A percentile compares a stretch with the other conserved stretches of the same genome.
Conservation (phyloP, 2,113 vertebrate genomes). For the Callopanchax toddi region DNA sequence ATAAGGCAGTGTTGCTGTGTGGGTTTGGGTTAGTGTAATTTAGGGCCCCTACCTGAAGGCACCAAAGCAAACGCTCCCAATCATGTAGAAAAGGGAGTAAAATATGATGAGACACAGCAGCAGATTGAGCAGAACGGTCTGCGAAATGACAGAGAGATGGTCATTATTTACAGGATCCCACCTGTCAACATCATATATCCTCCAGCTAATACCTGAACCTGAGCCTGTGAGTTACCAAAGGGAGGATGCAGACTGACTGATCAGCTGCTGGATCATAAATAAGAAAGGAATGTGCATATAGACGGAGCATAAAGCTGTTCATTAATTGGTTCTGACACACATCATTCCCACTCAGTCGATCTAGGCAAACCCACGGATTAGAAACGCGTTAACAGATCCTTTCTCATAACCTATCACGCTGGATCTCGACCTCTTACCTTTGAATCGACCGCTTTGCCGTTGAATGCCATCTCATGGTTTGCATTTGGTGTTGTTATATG, state of each 20-base stretch:
- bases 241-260: not conserved
- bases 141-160: not conserved
- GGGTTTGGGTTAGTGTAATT: constrained; percentile 25
- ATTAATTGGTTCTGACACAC: not conserved
- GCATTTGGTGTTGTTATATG: not conserved
- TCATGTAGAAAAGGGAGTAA: constrained; percentile 84
- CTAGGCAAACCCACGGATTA: not conserved
- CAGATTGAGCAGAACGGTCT: constrained; percentile 83
- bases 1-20: not conserved
- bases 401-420: not conserved
- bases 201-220: constrained; percentile 1
- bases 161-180: not conserved
- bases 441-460: constrained; percentile 71
- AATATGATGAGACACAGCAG: constrained; percentile 83
- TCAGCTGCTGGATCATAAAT: not conserved
- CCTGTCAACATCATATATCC: not conserved
- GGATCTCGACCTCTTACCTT: constrained; percentile 64
- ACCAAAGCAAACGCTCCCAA: constrained; percentile 82
- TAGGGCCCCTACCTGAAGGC: constrained; percentile 78
- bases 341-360: constrained; percentile 13
- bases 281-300: not conserved
- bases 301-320: not conserved
- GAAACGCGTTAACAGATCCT: not conserved
- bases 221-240: not conserved
- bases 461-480: constrained; percentile 78